Percentiles rank a stretch among this genome's conserved stretches.
phyloP scores from a whole-genome alignment of 2,113 vertebrate species.

The Triplophysa dalaica region DNA sequence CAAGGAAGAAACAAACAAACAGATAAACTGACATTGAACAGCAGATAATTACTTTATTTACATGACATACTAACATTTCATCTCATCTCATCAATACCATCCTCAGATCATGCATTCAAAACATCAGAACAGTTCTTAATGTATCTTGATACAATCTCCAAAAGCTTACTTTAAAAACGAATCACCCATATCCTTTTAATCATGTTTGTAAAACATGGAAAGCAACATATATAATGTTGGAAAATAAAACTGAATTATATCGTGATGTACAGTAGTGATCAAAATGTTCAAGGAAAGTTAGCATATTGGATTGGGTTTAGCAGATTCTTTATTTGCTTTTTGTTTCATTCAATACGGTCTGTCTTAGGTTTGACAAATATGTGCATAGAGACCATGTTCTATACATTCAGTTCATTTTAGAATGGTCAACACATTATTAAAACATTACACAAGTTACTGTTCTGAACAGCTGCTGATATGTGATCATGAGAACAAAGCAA shows the following conservation, averaged over 20 bases:
- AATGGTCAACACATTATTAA: not conserved
- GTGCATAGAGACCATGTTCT: not conserved
- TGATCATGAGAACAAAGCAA: not conserved
- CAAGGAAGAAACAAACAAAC: not conserved
- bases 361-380: not conserved
- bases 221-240: constrained; percentile 58
- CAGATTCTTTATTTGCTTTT: not conserved
- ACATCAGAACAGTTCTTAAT: not conserved
- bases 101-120: constrained; percentile 20
- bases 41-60: constrained; percentile 32
- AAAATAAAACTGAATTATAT: constrained; percentile 18
- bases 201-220: constrained; percentile 73
- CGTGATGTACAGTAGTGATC: constrained; percentile 21
- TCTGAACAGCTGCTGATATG: not conserved
- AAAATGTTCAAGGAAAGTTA: constrained; percentile 2
- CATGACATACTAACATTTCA: constrained; percentile 14
- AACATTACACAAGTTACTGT: not conserved
- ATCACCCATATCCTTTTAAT: not conserved
- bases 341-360: not conserved
- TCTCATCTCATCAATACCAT: constrained; percentile 30
- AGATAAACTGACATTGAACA: not conserved
- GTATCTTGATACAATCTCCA: constrained; percentile 53
- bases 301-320: not conserved
- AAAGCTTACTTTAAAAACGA: constrained; percentile 36
- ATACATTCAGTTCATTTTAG: not conserved